Conservation (phyloP, 2,888 invertebrate genomes). For the Oegoconia quadripuncta region DNA sequence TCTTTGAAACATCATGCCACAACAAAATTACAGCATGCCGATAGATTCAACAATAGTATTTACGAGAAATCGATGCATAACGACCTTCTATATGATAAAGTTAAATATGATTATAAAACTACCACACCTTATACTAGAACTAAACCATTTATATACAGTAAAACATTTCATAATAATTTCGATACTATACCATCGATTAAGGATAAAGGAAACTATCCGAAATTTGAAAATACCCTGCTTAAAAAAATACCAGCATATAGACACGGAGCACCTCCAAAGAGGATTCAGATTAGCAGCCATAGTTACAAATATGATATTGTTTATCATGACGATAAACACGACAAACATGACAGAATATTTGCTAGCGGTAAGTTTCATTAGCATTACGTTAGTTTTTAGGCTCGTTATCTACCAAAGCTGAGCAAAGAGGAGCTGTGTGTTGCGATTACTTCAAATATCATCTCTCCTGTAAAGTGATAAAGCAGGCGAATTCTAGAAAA, state of each 20-base stretch:
- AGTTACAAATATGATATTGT: constrained; percentile 21
- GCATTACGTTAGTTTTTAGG: too few species aligned
- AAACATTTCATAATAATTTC: not conserved
- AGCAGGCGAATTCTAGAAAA: too few species aligned
- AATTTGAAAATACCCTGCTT: not conserved
- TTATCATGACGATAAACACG: not conserved
- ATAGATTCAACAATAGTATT: not conserved
- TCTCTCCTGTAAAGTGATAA: too few species aligned
- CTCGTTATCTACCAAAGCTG: too few species aligned
- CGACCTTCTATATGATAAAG: not conserved
- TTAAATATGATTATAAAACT: not conserved
- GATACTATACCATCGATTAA: too few species aligned
- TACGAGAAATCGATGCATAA: constrained; percentile 1
- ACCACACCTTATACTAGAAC: not conserved
- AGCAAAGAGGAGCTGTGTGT: too few species aligned
- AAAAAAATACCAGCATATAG: not conserved
- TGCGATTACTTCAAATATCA: too few species aligned
- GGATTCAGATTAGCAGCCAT: constrained; percentile 30
- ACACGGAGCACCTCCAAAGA: constrained; percentile 18
- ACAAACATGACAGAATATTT: too few species aligned
- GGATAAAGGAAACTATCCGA: too few species aligned
- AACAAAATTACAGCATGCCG: not conserved
- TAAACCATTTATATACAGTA: not conserved
- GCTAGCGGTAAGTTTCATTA: not conserved
- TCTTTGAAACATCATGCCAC: too few species aligned